phyloP scores from a whole-genome alignment of 1,140 invertebrate species.

The Ylistrum balloti region DNA sequence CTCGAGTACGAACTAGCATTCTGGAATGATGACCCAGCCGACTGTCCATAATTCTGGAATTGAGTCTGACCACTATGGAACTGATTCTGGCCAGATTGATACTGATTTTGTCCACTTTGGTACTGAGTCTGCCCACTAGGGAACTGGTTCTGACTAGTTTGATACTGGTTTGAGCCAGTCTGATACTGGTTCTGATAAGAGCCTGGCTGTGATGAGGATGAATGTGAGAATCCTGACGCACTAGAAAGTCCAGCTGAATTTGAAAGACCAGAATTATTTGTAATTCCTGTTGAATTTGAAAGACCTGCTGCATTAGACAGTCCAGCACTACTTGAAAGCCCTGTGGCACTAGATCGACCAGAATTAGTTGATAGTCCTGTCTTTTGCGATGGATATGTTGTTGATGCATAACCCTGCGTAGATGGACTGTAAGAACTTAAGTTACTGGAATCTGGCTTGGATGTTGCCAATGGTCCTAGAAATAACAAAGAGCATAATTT shows the following conservation, averaged over 20 bases:
- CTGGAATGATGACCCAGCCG: slow-evolving; percentile 69
- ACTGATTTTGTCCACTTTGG: slow-evolving; percentile 67
- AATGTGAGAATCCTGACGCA: slow-evolving; percentile 60
- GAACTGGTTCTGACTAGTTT: slow-evolving; percentile 73
- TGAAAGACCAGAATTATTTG: slow-evolving; percentile 57
- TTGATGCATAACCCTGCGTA: slow-evolving; percentile 50
- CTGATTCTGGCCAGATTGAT: slow-evolving; percentile 64
- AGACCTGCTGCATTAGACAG: slow-evolving; percentile 57
- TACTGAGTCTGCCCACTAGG: slow-evolving; percentile 68
- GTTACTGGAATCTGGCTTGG: slow-evolving; percentile 62
- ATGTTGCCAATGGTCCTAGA: slow-evolving; percentile 68
- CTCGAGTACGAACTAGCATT: slow-evolving; percentile 52
- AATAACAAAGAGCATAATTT: slow-evolving; percentile 41
- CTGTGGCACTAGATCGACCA: slow-evolving; percentile 56
- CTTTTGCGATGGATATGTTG: slow-evolving; percentile 51
- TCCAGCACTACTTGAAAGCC: slow-evolving; percentile 54
- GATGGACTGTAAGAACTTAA: slow-evolving; percentile 52
- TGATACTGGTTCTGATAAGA: slow-evolving; percentile 68
- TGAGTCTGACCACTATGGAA: slow-evolving; percentile 65
- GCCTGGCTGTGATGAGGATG: slow-evolving; percentile 61
- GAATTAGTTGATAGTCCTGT: slow-evolving; percentile 45
- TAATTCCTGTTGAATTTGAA: slow-evolving; percentile 58
- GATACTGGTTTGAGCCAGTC: slow-evolving; percentile 69
- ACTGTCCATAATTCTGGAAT: slow-evolving; percentile 67
- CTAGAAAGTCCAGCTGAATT: slow-evolving; percentile 62